Base-by-base conservation (phyloP, 2,113 vertebrate species). In the Pseudorasbora parva region DNA sequence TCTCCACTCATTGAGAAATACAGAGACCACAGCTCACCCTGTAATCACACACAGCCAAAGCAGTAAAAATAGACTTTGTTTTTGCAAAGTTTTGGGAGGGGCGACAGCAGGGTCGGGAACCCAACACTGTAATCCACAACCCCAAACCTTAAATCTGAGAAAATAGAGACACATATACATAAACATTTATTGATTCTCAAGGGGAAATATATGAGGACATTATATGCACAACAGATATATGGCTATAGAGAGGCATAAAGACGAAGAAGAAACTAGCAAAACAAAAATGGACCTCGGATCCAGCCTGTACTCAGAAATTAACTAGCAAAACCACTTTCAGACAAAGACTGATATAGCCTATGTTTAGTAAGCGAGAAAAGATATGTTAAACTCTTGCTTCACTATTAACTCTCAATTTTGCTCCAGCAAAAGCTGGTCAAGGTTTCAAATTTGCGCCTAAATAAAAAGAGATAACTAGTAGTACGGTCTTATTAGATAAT, bases 21-120 rank as follows among this genome's bases (percentile, higher is more conserved):
- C 47, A 81, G 11, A 68, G 47, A 69, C 64, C 64, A 41, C 30
- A 81, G 62, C 64, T 81, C 79, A 81, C 62, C 79, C 79, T 71
- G 45, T 81, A 81, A 71, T 81, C 64, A 71, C 43, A 68, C 77
- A 23, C 64, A n/a, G 59, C 23, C 59, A 66, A 79, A 79, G 41
- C 17, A 66, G n/a, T 49, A 66, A 54, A 81, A 81, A 81, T 81
- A 81, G 62, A 81, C 62, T 54, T 69, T 79, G 60, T 78, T 62
- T 62, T 68, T 80, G 59, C 78, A 81, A 69, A 21, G 47, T 41
- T 81, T n/a, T 69, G 64, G 79, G 79, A 81, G 62, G 64, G 59
- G 78, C 17, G 6, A 10, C 37, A 49, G 30, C 25, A 51, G 64
- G 27, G 45, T 54, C 4, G 5, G 78, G 30, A 81, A 81, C 60